A percentile compares a stretch with the other conserved stretches of the same genome.
These are phyloP conservation scores for Colletes collaris DNA, from an alignment of 2,888 invertebrate genomes.

Conservation along the genomic window DNA sequence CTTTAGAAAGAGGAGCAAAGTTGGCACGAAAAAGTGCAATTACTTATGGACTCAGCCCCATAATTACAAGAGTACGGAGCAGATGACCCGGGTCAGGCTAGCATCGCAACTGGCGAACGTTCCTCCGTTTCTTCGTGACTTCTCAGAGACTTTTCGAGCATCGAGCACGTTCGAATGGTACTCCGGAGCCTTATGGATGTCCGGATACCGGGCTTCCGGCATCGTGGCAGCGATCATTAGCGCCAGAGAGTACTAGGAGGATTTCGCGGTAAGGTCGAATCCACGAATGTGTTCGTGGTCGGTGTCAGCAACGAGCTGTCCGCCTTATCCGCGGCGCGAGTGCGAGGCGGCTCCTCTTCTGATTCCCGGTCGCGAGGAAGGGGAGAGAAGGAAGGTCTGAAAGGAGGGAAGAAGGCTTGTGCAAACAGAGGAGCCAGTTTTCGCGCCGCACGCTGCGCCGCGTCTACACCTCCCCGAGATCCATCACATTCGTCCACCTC, in stretches of 20 bases:
- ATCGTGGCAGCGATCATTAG: not conserved
- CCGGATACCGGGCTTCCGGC: not conserved
- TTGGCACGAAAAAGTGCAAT: too few relatives aligned
- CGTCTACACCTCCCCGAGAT: constrained; percentile 76
- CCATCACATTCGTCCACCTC: constrained; percentile 71
- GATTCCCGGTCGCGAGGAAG: constrained; percentile 45
- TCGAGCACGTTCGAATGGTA: not conserved
- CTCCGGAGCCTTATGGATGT: not conserved
- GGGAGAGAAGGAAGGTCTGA: constrained; percentile 57
- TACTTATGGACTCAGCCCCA: too few relatives aligned
- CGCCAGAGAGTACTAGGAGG: too few relatives aligned
- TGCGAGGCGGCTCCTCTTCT: constrained; percentile 62
- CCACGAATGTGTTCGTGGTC: constrained; percentile 12
- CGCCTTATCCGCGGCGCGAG: constrained; percentile 66
- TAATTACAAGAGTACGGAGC: too few relatives aligned
- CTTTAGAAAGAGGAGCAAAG: too few relatives aligned
- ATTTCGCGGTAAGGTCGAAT: constrained; percentile 24
- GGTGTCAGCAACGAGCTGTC: constrained; percentile 64
- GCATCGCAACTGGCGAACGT: too few relatives aligned
- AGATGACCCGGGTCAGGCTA: too few relatives aligned
- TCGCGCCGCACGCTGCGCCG: constrained; percentile 72
- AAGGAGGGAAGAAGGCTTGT: constrained; percentile 72
- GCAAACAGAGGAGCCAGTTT: constrained; percentile 78
- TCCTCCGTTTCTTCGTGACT: too few relatives aligned
- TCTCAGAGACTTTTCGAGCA: not conserved